phyloP scores from a whole-genome alignment of 2,113 vertebrate genomes.

The Siniperca chuatsi region DNA sequence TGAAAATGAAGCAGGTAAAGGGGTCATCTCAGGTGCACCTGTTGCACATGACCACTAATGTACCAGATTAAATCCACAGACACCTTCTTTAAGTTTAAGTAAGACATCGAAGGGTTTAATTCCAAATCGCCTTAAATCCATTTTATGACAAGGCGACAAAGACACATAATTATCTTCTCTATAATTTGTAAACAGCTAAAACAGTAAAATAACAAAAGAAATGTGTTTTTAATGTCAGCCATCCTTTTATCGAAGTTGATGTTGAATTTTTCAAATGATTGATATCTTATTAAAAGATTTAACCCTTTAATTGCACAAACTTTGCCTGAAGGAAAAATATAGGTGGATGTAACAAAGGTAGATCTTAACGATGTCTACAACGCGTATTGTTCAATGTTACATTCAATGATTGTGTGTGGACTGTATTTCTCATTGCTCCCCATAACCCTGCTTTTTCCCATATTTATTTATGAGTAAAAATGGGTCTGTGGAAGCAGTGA shows the following conservation, averaged over 20 bases:
- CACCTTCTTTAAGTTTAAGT: neutral
- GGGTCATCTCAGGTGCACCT: neutral
- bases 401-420: neutral
- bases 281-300: neutral
- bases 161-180: neutral
- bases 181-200: slow-evolving; percentile 11
- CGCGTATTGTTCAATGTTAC: neutral
- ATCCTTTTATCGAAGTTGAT: neutral
- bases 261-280: neutral
- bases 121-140: neutral
- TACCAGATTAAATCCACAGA: neutral
- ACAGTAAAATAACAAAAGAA: neutral
- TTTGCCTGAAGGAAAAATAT: neutral
- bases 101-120: neutral
- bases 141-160: neutral
- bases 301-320: neutral
- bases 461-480: neutral
- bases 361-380: neutral
- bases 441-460: slow-evolving; percentile 9
- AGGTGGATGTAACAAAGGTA: neutral
- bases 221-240: too few relatives aligned
- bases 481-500: slow-evolving; percentile 5
- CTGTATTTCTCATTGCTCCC: slow-evolving; percentile 38
- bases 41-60: neutral
- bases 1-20: neutral